A percentile compares a stretch with the other conserved stretches of the same genome.
Conservation (phyloP, 2,797 vertebrate species). For the Pangasius sanitwongsei region DNA sequence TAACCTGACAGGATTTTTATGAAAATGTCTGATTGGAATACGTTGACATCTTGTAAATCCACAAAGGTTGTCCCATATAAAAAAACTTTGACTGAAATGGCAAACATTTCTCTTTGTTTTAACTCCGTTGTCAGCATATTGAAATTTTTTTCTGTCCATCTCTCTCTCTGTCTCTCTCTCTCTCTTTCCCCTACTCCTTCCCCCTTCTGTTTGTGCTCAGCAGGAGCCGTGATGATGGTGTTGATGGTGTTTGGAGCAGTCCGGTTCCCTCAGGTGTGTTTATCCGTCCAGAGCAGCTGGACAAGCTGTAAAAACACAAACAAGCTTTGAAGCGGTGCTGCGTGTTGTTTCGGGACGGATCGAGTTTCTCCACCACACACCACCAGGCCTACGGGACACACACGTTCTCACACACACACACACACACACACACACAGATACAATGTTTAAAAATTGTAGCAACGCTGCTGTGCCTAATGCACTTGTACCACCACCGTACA, state of each 20-base stretch:
- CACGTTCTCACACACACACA: constrained; percentile 22
- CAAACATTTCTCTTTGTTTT: not conserved
- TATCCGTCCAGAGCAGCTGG: constrained; percentile 81
- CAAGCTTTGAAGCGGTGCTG: constrained; percentile 77
- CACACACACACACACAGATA: not conserved
- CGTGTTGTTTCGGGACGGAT: constrained; percentile 75
- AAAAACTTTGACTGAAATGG: not conserved
- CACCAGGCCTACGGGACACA: constrained; percentile 47
- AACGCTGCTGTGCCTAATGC: not conserved
- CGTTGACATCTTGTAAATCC: not conserved
- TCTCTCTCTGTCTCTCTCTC: not conserved
- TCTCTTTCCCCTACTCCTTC: not conserved
- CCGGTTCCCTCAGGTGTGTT: constrained; percentile 77
- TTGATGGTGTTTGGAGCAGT: constrained; percentile 56
- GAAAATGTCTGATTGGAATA: not conserved
- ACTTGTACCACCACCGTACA: not conserved
- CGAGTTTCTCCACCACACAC: constrained; percentile 71
- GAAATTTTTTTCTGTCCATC: not conserved
- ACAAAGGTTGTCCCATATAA: not conserved
- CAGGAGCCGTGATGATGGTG: constrained; percentile 20
- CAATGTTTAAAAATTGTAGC: not conserved
- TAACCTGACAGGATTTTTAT: not conserved
- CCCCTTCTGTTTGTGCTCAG: constrained; percentile 15
- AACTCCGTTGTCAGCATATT: not conserved
- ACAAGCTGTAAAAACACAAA: constrained; percentile 86